Conservation (phyloP, 2,113 vertebrate species). For the Emydura subglobosa region DNA sequence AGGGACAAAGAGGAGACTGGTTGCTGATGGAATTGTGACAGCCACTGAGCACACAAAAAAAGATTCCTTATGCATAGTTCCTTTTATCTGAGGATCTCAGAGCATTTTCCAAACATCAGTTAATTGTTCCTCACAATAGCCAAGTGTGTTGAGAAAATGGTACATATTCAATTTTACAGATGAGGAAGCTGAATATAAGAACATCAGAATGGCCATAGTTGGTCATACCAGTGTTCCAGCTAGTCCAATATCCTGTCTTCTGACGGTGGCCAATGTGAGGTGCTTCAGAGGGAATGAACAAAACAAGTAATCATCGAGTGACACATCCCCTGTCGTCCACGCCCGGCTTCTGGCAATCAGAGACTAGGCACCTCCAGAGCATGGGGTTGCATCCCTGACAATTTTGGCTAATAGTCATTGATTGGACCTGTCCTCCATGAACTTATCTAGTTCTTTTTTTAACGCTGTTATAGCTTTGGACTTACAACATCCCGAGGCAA, state of each 20-base stretch:
- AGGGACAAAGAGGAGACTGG: neutral
- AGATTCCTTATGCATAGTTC: accelerated
- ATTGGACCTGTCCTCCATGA: neutral
- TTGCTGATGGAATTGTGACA: neutral
- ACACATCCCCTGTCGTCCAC: neutral
- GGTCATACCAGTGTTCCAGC: neutral
- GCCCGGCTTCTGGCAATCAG: neutral
- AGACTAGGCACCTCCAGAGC: no score
- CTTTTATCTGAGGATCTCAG: neutral
- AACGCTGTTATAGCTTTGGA: neutral
- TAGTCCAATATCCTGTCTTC: neutral
- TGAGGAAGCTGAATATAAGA: neutral
- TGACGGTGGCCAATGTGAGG: neutral
- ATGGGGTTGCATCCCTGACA: no score
- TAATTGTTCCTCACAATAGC: neutral
- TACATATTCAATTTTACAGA: neutral
- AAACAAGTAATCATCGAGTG: neutral
- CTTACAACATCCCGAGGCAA: neutral
- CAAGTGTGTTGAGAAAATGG: neutral
- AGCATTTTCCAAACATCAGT: neutral
- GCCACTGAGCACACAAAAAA: neutral
- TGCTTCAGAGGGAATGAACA: neutral
- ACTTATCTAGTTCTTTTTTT: neutral
- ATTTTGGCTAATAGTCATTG: neutral
- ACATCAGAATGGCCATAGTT: neutral